Evolutionary conservation across 2,113 vertebrate genomes (phyloP).

Genomic region (Proterorhinus semilunaris): DNA sequence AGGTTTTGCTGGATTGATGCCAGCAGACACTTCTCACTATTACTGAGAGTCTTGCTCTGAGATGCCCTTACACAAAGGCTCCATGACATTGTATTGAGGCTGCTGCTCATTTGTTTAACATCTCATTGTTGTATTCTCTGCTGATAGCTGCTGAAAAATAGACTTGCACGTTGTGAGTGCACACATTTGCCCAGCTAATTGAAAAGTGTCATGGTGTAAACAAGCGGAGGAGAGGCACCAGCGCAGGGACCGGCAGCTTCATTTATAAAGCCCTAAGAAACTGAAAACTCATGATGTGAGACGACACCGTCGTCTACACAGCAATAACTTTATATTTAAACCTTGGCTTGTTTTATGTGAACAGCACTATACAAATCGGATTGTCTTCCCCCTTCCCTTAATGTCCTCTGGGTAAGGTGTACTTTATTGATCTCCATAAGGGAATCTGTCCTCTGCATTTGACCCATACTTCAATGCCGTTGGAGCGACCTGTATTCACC

Average conservation of each 20-base stretch:
- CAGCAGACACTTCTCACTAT: conserved; percentile 15
- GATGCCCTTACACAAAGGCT: background rate
- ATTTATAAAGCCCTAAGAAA: background rate
- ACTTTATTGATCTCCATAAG: no score
- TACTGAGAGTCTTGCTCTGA: background rate
- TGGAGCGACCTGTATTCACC: no score
- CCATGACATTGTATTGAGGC: background rate
- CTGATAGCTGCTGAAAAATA: conserved; percentile 41
- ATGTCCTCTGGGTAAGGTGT: no score
- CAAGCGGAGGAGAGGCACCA: conserved; percentile 43
- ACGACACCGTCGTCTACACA: no score
- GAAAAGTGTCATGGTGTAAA: conserved; percentile 63
- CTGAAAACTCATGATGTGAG: no score
- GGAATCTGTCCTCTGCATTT: no score
- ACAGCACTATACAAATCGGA: no score
- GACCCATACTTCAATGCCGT: no score
- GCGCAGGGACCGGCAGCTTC: background rate
- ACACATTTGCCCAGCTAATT: conserved; percentile 54
- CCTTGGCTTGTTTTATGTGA: no score
- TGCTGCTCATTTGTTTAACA: conserved; percentile 32
- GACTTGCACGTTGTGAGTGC: conserved; percentile 11
- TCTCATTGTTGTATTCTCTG: conserved; percentile 45
- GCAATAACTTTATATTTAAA: no score
- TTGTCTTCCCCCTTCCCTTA: no score
- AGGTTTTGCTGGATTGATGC: background rate